Conservation (phyloP, 2,113 vertebrate genomes). For the Athene noctua region DNA sequence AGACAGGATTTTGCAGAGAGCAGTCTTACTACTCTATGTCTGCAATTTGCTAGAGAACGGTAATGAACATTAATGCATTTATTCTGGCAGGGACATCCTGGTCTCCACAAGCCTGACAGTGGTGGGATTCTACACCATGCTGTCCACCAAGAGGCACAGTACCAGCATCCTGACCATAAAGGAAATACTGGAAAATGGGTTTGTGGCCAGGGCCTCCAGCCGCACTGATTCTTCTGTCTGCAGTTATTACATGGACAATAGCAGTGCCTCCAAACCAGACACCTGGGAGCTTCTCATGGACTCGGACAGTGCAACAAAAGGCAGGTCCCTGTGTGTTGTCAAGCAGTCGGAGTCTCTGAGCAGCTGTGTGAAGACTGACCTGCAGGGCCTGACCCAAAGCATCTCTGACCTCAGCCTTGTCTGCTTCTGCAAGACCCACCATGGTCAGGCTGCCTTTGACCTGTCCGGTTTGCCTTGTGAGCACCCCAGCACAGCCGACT, state of each 20-base stretch:
- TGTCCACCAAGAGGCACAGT: not conserved
- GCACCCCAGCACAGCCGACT: not conserved
- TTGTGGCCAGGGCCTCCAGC: not conserved
- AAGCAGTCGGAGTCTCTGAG: not conserved
- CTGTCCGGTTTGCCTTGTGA: not conserved
- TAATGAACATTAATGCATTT: not conserved
- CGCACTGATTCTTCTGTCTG: not conserved
- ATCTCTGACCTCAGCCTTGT: not conserved
- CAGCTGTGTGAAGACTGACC: not conserved
- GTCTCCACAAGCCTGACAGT: not conserved
- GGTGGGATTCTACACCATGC: not conserved
- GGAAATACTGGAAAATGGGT: conserved; percentile 53
- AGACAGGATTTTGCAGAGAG: not conserved
- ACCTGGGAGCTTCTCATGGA: not conserved
- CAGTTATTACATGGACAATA: not conserved
- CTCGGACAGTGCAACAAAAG: not conserved
- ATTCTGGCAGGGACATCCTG: not conserved
- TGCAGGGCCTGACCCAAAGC: not conserved
- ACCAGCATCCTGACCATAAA: conserved; percentile 1
- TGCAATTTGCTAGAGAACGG: not conserved
- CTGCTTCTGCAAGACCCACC: conserved; percentile 37
- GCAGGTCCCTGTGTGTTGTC: not conserved
- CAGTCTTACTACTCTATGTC: not conserved
- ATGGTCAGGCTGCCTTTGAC: not conserved
- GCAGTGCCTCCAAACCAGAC: not conserved